Percentiles rank a stretch among this genome's conserved stretches.
These are phyloP conservation scores for Aphidius gifuensis DNA, from an alignment of 1,140 invertebrate genomes.

Conservation along the genomic window DNA sequence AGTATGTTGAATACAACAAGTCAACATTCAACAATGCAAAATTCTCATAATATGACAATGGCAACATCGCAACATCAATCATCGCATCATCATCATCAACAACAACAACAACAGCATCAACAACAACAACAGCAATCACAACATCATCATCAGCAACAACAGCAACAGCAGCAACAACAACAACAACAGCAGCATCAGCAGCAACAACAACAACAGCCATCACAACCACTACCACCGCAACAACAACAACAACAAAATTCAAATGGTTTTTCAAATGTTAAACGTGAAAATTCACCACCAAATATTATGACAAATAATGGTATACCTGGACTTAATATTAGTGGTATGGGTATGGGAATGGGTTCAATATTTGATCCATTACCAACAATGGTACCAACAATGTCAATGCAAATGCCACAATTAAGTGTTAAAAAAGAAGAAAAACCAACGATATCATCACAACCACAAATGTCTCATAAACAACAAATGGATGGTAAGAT, in stretches of 20 bases:
- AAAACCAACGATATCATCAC: slow-evolving; percentile 42
- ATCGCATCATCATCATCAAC: too few relatives aligned
- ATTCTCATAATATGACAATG: slow-evolving; percentile 42
- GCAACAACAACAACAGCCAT: too few relatives aligned
- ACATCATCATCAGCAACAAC: too few relatives aligned
- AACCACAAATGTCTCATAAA: slow-evolving; percentile 44
- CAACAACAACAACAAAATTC: slow-evolving; percentile 45
- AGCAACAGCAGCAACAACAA: too few relatives aligned
- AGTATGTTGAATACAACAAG: slow-evolving; percentile 41
- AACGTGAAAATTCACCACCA: slow-evolving; percentile 53
- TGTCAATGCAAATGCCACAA: slow-evolving; percentile 53
- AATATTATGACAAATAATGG: slow-evolving; percentile 57
- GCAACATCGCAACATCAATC: slow-evolving; percentile 1
- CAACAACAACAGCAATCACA: too few relatives aligned
- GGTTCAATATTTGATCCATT: slow-evolving; percentile 68
- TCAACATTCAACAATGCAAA: slow-evolving; percentile 37
- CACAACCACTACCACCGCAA: too few relatives aligned
- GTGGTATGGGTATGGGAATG: slow-evolving; percentile 53
- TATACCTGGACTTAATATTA: slow-evolving; percentile 45
- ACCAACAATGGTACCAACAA: slow-evolving; percentile 43
- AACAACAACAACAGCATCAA: too few relatives aligned
- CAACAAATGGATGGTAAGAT: slow-evolving; percentile 48
- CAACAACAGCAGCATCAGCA: too few relatives aligned
- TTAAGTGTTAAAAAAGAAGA: slow-evolving; percentile 59
- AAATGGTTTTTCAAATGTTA: slow-evolving; percentile 51